Base-by-base conservation (phyloP, 2,113 vertebrate genomes). In the Clarias gariepinus region DNA sequence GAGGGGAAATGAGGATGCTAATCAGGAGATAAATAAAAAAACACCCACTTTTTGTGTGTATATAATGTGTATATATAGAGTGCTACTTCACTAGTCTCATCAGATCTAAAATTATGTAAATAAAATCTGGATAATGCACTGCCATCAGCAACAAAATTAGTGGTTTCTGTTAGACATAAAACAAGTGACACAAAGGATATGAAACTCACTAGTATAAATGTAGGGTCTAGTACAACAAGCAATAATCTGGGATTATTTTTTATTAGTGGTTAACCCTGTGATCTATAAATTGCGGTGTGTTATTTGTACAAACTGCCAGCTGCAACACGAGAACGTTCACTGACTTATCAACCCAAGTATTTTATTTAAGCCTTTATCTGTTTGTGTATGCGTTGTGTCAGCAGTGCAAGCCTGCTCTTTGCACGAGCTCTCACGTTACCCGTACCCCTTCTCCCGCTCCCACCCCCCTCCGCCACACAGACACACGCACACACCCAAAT, bases 351-450 rank as follows among this genome's bases (percentile, higher is more conserved):
- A 69, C 47, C 85, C 74, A 5, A 71, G 33, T 25, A 57, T 71
- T 81, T 71, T 74, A 66, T 84, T 71, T 81, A 78, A 18, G 61
- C 61, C 28, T 82, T 66, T 23, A 36, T 87, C n/a, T 69, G 85
- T 60, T n/a, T 64, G 86, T 66, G 68, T 82, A 21, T 61, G 66
- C n/a, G 30, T 21, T 55, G 21, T 81, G 68, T 33, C 68, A 85
- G 66, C 30, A 71, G 76, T 57, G 71, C 47, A 61, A 76, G 58
- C 25, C 81, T 88, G 61, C 79, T 74, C 53, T 13, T 69, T 61
- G 73, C 81, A 82, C 82, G 89, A 85, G 87, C 73, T 83, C 82
- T 83, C 88, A 80, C 23, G 36, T 85, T 85, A 86, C 83, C n/a
- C 55, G 33, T 36, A 36, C 71, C 74, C 36, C 30, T n/a, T n/a